These are phyloP conservation scores for Leucania comma DNA, from an alignment of 2,888 invertebrate species.

Conservation along the genomic window DNA sequence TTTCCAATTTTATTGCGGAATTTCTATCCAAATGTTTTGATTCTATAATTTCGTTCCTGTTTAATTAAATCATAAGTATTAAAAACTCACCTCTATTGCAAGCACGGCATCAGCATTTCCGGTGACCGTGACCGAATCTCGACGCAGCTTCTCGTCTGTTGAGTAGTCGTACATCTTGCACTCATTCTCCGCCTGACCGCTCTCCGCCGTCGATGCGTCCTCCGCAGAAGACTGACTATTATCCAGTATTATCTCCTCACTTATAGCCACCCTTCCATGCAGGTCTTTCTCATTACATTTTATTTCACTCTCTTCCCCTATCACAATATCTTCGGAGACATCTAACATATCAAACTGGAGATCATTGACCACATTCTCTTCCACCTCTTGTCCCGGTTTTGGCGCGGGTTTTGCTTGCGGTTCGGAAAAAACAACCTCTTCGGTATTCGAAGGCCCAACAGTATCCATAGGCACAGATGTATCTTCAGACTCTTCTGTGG, in stretches of 20 bases:
- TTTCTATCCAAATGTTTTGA: background rate
- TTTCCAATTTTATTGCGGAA: background rate
- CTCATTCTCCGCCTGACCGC: conserved; percentile 68
- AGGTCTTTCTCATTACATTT: conserved; percentile 75
- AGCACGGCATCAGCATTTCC: conserved; percentile 87
- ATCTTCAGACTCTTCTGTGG: conserved; percentile 23
- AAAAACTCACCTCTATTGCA: conserved; percentile 83
- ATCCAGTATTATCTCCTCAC: conserved; percentile 84
- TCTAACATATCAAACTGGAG: conserved; percentile 87
- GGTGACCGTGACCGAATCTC: conserved; percentile 80
- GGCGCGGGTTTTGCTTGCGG: conserved; percentile 13
- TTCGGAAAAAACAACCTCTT: background rate
- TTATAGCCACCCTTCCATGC: conserved; percentile 68
- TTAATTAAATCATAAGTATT: background rate
- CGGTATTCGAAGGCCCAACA: conserved; percentile 6
- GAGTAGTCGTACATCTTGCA: conserved; percentile 86
- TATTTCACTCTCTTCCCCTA: conserved; percentile 81
- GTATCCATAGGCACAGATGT: conserved; percentile 12
- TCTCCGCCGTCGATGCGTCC: conserved; percentile 62
- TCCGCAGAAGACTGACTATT: conserved; percentile 83
- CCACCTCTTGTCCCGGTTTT: conserved; percentile 44
- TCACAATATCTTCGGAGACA: conserved; percentile 87
- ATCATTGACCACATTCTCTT: conserved; percentile 72
- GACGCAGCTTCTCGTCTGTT: conserved; percentile 80
- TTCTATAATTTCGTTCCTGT: background rate